Conservation (phyloP, 2,113 vertebrate genomes). For the Reinhardtius hippoglossoides region DNA sequence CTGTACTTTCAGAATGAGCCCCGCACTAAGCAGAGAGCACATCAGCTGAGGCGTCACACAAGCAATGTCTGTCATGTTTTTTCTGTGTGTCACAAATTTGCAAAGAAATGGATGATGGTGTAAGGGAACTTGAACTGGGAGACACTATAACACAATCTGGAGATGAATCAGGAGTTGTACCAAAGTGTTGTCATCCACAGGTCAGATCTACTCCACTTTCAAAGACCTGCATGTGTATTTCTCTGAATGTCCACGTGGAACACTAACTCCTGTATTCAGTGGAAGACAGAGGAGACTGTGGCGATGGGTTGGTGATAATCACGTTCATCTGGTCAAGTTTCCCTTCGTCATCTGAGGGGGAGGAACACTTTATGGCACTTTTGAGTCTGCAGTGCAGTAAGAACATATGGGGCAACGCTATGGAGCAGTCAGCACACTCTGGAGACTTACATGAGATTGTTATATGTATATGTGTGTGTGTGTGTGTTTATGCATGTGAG, state of each 20-base stretch:
- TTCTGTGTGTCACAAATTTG: slow-evolving; percentile 29
- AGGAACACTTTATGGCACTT: slow-evolving; percentile 54
- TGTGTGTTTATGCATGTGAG: slow-evolving; percentile 13
- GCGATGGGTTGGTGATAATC: background rate
- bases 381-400: slow-evolving; percentile 53
- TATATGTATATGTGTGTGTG: slow-evolving; percentile 2
- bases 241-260: slow-evolving; percentile 26
- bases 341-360: slow-evolving; percentile 16
- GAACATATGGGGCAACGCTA: slow-evolving; percentile 60
- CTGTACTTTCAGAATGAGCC: slow-evolving; percentile 25
- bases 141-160: slow-evolving; percentile 5
- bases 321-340: slow-evolving; percentile 18
- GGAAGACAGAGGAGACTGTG: background rate
- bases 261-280: slow-evolving; percentile 36
- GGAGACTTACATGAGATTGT: slow-evolving; percentile 49
- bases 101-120: slow-evolving; percentile 23
- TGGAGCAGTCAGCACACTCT: slow-evolving; percentile 53
- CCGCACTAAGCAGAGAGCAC: too few species aligned
- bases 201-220: slow-evolving; percentile 28
- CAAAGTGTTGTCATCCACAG: slow-evolving; percentile 40
- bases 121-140: background rate
- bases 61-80: background rate
- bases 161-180: background rate
- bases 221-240: slow-evolving; percentile 5
- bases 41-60: background rate